Base-by-base conservation (phyloP, 2,888 invertebrate species). In the Galerucella nymphaeae region DNA sequence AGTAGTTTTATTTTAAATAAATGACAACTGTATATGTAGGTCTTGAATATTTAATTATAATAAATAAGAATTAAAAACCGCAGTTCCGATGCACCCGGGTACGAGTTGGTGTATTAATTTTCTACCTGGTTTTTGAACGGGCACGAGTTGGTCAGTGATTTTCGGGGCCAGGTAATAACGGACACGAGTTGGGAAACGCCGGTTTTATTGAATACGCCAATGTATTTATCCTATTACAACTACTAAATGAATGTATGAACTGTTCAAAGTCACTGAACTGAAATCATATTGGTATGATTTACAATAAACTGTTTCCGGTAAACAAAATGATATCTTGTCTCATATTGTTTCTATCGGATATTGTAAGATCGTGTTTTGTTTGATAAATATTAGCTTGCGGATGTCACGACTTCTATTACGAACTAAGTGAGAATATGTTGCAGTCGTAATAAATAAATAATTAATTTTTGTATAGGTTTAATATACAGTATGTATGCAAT, bases 181-280 rank as follows among this genome's bases (percentile, higher is more conserved):
- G n/a, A n/a, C n/a, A n/a, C n/a, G n/a, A n/a, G n/a, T n/a, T n/a
- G n/a, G n/a, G n/a, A n/a, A n/a, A n/a, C 0, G n/a, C 6, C 14
- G 5, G 48, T 48, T 1, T 48, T 48, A 6, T 48, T 6, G n/a
- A 48, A n/a, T 48, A 48, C 2, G 1, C 14, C 8, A 48, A 48
- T 48, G n/a, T 6, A n/a, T 48, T 11, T n/a, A 13, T 6, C n/a
- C 48, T 0, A 5, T 14, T 48, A 48, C 5, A 48, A 48, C 48
- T 48, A 14, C n/a, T 48, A n/a, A 48, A 48, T 48, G 48, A 48
- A n/a, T 48, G n/a, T 48, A n/a, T 48, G n/a, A 48, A 45, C 45
- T 4, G 45, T 45, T 45, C 11, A n/a, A 57, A 23, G 42, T 57
- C 14, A 0, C 14, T 16, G 9, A 18, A 14, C 9, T 11, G 16